Conservation (phyloP, 2,797 vertebrate species). For the Melanotaenia parkinsoni region DNA sequence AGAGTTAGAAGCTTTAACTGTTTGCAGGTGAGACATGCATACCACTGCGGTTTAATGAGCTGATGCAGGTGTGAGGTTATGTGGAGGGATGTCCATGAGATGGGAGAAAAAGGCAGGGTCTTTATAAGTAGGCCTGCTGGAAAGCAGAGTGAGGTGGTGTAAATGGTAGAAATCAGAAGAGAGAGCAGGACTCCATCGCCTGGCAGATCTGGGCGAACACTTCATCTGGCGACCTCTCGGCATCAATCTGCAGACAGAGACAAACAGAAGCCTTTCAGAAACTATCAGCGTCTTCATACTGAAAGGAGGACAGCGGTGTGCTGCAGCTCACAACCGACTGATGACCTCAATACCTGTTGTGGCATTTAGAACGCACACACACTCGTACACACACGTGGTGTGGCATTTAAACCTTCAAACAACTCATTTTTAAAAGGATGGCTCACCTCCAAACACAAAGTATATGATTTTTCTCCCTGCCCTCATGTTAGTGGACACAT, state of each 20-base stretch:
- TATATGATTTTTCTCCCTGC: background rate
- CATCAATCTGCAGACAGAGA: conserved; percentile 85
- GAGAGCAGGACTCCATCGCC: conserved; percentile 84
- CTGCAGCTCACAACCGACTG: conserved; percentile 14
- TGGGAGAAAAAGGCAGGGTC: background rate
- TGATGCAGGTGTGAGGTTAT: conserved; percentile 36
- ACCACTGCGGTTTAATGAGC: conserved; percentile 49
- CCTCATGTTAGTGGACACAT: conserved; percentile 2
- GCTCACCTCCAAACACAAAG: conserved; percentile 16
- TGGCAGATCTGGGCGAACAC: conserved; percentile 90
- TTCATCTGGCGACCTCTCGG: conserved; percentile 87
- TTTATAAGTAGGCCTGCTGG: conserved; percentile 29
- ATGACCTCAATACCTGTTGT: conserved; percentile 40
- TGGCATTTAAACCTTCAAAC: conserved; percentile 55
- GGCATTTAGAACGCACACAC: conserved; percentile 47
- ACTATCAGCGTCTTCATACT: background rate
- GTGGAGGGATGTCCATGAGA: conserved; percentile 24
- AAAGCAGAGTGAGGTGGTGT: conserved; percentile 14
- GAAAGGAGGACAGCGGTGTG: conserved; percentile 8
- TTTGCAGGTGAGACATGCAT: conserved; percentile 64
- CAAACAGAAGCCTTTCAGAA: conserved; percentile 31
- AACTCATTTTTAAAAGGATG: conserved; percentile 24
- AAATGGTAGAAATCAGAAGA: conserved; percentile 53
- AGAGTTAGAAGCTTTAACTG: conserved; percentile 47
- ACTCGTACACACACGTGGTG: conserved; percentile 15